Evolutionary conservation across 1,140 invertebrate species (phyloP).

Genomic region (Drosophila nigromelanica): DNA sequence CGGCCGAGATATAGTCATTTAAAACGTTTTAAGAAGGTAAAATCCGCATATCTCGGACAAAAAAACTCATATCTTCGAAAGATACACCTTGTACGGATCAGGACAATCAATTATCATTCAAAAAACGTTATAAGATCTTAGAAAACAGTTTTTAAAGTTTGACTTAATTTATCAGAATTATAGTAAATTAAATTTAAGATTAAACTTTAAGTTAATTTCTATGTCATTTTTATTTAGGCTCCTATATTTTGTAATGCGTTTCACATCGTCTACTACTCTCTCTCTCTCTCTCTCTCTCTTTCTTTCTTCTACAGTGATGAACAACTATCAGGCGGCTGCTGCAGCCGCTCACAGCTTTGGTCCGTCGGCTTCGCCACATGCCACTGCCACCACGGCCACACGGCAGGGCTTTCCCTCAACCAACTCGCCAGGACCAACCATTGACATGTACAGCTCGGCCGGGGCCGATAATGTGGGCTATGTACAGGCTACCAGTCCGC

Average conservation of each 20-base stretch:
- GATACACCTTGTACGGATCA: too few species aligned
- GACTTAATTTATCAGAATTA: too few species aligned
- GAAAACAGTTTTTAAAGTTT: too few species aligned
- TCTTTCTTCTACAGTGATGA: conserved; percentile 90
- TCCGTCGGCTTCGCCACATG: conserved; percentile 84
- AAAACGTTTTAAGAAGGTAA: too few species aligned
- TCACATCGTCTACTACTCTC: not conserved
- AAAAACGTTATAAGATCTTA: too few species aligned
- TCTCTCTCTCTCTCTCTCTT: not conserved
- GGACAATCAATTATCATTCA: too few species aligned
- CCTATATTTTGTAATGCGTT: not conserved
- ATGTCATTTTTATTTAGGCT: not conserved
- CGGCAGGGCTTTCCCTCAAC: conserved; percentile 93
- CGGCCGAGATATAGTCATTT: too few species aligned
- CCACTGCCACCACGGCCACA: conserved; percentile 88
- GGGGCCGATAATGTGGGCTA: conserved; percentile 94
- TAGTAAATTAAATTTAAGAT: too few species aligned
- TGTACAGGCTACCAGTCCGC: conserved; percentile 95
- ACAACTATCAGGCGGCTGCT: conserved; percentile 95
- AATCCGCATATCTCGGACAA: too few species aligned
- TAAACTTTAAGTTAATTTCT: not conserved
- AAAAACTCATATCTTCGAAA: too few species aligned
- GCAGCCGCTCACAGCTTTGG: conserved; percentile 90
- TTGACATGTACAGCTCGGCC: conserved; percentile 94
- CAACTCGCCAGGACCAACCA: conserved; percentile 92